Evolutionary conservation across 1,140 invertebrate species (phyloP).

Genomic region (Platyura marginata): DNA sequence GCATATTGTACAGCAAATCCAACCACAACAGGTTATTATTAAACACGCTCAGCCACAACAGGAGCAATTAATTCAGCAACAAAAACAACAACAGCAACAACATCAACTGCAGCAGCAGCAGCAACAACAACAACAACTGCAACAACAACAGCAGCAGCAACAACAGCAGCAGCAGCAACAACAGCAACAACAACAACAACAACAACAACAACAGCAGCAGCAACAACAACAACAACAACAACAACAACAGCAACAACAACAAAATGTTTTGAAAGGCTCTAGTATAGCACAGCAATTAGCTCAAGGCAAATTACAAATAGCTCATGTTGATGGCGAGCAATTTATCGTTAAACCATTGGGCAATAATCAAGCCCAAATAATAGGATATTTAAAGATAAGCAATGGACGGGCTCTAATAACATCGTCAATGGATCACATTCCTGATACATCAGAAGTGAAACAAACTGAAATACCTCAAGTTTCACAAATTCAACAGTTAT

Average conservation of each 20-base stretch:
- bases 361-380: conserved; percentile 49
- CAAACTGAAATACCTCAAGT: too few species aligned
- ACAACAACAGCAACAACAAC: conserved; percentile 13
- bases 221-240: conserved; percentile 14
- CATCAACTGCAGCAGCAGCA: conserved; percentile 16
- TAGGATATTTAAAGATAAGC: conserved; percentile 42
- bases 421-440: too few species aligned
- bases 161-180: conserved; percentile 8
- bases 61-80: conserved; percentile 8
- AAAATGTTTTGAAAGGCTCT: conserved; percentile 27
- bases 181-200: conserved; percentile 8
- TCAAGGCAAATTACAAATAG: conserved; percentile 59
- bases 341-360: conserved; percentile 43
- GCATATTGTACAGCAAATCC: conserved; percentile 6
- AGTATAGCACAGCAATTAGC: conserved; percentile 56
- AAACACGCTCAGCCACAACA: conserved; percentile 3
- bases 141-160: neutral
- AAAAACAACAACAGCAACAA: conserved; percentile 14
- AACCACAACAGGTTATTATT: conserved; percentile 8
- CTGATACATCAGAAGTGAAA: too few species aligned
- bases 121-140: conserved; percentile 12
- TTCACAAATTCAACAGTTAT: too few species aligned
- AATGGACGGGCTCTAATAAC: too few species aligned
- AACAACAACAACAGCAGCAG: conserved; percentile 7
- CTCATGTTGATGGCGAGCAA: conserved; percentile 66